Evolutionary conservation across 2,888 invertebrate genomes (phyloP).

Genomic region (Cephus pulcher): DNA sequence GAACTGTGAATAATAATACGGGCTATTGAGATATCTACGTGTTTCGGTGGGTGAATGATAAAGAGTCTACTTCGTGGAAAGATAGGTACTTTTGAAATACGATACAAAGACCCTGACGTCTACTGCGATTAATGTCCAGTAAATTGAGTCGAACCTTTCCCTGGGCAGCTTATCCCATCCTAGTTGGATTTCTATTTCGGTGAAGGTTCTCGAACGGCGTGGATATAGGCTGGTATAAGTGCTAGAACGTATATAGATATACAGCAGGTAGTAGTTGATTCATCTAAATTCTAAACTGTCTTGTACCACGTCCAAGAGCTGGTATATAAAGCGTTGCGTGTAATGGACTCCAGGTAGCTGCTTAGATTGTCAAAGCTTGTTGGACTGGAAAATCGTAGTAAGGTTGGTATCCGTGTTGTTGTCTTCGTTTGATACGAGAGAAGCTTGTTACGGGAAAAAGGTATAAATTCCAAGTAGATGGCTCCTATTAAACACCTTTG

Average conservation of each 20-base stretch:
- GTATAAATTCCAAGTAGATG: not conserved
- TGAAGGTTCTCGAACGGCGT: not conserved
- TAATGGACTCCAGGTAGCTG: not conserved
- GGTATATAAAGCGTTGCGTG: not conserved
- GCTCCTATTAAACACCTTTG: not conserved
- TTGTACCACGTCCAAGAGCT: not conserved
- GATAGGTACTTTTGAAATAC: not conserved
- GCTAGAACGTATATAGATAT: not conserved
- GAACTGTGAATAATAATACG: not conserved
- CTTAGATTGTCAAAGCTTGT: not conserved
- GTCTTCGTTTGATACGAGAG: not conserved
- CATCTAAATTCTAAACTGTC: not conserved
- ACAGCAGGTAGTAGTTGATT: not conserved
- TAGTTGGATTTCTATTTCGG: not conserved
- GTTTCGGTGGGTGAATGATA: not conserved
- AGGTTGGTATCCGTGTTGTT: not conserved
- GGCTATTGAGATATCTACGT: not conserved
- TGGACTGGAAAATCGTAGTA: not conserved
- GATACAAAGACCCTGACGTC: not conserved
- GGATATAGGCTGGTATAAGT: not conserved
- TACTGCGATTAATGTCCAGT: slow-evolving; percentile 12
- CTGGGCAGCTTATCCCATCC: not conserved
- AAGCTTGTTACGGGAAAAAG: not conserved
- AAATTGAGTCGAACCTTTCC: slow-evolving; percentile 17
- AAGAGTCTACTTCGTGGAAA: not conserved